A percentile compares a stretch with the other conserved stretches of the same genome.
These are phyloP conservation scores for Colistium nudipinnis DNA, from an alignment of 2,113 vertebrate genomes.

Conservation along the genomic window DNA sequence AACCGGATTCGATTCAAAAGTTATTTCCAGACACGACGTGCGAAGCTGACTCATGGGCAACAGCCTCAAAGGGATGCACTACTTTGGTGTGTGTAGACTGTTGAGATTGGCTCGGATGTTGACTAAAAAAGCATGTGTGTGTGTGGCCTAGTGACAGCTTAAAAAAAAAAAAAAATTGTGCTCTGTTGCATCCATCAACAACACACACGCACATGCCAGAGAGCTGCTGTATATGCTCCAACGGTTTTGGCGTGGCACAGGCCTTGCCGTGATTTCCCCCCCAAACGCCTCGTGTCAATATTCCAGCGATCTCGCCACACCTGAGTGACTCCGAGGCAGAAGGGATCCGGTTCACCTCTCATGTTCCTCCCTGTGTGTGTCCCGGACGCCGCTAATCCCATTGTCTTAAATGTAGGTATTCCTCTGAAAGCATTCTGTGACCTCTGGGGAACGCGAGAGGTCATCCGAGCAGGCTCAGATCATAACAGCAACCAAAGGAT, in stretches of 20 bases:
- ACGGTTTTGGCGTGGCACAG: conserved; percentile 4
- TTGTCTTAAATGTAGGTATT: conserved; percentile 71
- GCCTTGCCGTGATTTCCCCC: conserved; percentile 13
- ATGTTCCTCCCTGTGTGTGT: conserved; percentile 13
- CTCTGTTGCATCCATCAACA: conserved; percentile 47
- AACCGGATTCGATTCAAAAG: conserved; percentile 45
- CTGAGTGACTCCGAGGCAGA: conserved; percentile 57
- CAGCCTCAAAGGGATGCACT: conserved; percentile 27
- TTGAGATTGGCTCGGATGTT: conserved; percentile 19
- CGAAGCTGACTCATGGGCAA: conserved; percentile 61
- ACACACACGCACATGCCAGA: conserved; percentile 12
- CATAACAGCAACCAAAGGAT: not conserved
- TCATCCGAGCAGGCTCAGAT: not conserved
- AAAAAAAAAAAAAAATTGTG: conserved; percentile 12
- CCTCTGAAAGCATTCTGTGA: conserved; percentile 30
- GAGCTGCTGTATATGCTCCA: conserved; percentile 44
- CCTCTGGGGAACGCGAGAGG: conserved; percentile 41
- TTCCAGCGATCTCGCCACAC: conserved; percentile 59
- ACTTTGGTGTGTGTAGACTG: not conserved
- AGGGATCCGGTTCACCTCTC: conserved; percentile 25
- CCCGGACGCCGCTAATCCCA: conserved; percentile 41
- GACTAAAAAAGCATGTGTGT: conserved; percentile 11
- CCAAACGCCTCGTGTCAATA: conserved; percentile 42
- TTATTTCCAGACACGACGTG: conserved; percentile 61
- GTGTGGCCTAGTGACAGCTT: conserved; percentile 1